These are phyloP conservation scores for Cataglyphis hispanica DNA, from an alignment of 1,140 invertebrate genomes.

Conservation along the genomic window DNA sequence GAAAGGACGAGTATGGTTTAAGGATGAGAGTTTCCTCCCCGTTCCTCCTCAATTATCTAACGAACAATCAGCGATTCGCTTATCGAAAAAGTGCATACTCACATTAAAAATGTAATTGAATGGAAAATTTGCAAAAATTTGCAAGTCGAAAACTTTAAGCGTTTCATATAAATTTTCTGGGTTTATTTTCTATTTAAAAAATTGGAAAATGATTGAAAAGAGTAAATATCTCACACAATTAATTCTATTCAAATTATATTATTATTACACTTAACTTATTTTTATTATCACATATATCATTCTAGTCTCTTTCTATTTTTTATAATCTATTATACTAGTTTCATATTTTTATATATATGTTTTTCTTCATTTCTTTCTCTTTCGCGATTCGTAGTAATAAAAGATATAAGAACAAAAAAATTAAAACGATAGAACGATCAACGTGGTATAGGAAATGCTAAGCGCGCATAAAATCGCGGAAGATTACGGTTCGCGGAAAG, in stretches of 20 bases:
- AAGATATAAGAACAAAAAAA: neutral
- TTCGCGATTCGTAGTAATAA: neutral
- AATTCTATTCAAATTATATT: no score
- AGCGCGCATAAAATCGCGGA: neutral
- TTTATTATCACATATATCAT: no score
- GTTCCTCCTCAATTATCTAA: conserved; percentile 11
- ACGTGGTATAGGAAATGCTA: neutral
- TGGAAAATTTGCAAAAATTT: neutral
- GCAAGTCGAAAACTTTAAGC: neutral
- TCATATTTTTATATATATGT: neutral
- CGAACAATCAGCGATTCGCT: neutral
- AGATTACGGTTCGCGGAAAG: neutral
- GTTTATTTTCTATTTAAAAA: neutral
- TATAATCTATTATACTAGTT: neutral
- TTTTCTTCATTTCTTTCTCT: neutral
- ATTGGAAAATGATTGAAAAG: neutral
- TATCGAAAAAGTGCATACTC: conserved; percentile 20
- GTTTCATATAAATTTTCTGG: neutral
- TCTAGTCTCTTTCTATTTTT: no score
- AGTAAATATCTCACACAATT: neutral
- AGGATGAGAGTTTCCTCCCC: conserved; percentile 26
- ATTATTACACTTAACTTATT: no score
- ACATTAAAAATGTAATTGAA: neutral
- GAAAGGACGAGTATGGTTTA: conserved; percentile 59
- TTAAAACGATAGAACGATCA: neutral